Base-by-base conservation (phyloP, 2,797 vertebrate species). In the Pterois miles region DNA sequence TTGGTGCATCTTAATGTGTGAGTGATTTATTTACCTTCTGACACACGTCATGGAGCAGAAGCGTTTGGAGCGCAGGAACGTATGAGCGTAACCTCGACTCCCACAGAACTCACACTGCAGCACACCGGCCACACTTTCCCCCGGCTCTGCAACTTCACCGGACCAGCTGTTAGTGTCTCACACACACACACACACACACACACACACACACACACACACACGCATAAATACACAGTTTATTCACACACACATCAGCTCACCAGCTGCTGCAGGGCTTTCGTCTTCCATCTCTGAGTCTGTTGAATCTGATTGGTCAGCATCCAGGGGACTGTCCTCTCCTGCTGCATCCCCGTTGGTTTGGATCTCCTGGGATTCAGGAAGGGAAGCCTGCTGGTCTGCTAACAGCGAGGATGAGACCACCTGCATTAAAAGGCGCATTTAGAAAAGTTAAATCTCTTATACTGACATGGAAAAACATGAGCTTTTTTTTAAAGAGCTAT, bases 21-120 rank as follows among this genome's bases (percentile, higher is more conserved):
- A 46, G 57, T 27, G 34, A 27, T 70, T 65, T 25, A 54, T 80
- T 88, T 96, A 98, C 97, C 97, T 97, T 94, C 97, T 96, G 89
- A 96, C 96, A 88, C 97, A 98, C 20, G 96, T 96, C 88, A 96
- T 97, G 72, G 97, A 97, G 91, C 97, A 98, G 96, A 98, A 98
- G 66, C 97, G 95, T 88, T 96, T 98, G 83, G 97, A 98, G 69
- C 96, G 93, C 46, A 97, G 93, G 89, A 97, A 97, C 7, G 96
- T 97, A 91, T 94, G 93, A 74, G 96, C 88, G 74, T 96, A 97
- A 58, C 96, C 97, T 94, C 94, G 96, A 93, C 96, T 96, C 2
- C 97, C 96, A 90, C 97, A 98, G 89, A 97, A 97, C 93, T 98
- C 97, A 88, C 97, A 98, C 93, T 97, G 96, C 78, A 97, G 95